phyloP scores from a whole-genome alignment of 1,140 invertebrate species.

The Musca domestica region DNA sequence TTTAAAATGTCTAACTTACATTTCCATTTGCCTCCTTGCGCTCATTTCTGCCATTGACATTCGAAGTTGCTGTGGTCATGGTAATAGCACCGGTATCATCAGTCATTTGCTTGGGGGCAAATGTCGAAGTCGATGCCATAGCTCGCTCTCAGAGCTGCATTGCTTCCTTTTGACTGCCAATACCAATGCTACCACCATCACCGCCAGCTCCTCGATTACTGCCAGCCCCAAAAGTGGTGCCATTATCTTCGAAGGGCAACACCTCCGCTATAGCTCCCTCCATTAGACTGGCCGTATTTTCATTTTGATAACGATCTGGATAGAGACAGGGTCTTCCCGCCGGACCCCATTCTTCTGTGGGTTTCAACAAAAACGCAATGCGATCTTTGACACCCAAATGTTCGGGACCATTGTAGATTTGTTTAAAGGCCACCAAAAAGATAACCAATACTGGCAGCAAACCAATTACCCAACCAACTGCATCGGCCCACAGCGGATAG shows the following conservation, averaged over 20 bases:
- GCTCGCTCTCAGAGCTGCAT: conserved; percentile 50
- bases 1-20: conserved; percentile 10
- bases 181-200: conserved; percentile 25
- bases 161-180: conserved; percentile 35
- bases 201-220: conserved; percentile 9
- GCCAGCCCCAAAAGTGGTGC: background rate
- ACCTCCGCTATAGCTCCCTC: conserved; percentile 54
- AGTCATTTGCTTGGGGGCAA: conserved; percentile 17
- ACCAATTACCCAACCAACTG: conserved; percentile 75
- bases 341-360: conserved; percentile 57
- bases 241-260: conserved; percentile 34
- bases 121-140: conserved; percentile 32
- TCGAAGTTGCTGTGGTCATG: conserved; percentile 28
- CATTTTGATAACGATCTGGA: conserved; percentile 45
- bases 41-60: conserved; percentile 12
- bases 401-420: conserved; percentile 59
- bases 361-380: conserved; percentile 35
- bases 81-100: conserved; percentile 28
- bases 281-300: conserved; percentile 59
- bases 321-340: conserved; percentile 51
- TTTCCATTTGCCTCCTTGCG: conserved; percentile 24
- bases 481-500: conserved; percentile 75
- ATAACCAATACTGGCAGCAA: conserved; percentile 71
- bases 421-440: conserved; percentile 63
- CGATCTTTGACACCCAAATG: conserved; percentile 60